These are phyloP conservation scores for Atta colombica DNA, from an alignment of 1,140 invertebrate genomes.

Conservation along the genomic window DNA sequence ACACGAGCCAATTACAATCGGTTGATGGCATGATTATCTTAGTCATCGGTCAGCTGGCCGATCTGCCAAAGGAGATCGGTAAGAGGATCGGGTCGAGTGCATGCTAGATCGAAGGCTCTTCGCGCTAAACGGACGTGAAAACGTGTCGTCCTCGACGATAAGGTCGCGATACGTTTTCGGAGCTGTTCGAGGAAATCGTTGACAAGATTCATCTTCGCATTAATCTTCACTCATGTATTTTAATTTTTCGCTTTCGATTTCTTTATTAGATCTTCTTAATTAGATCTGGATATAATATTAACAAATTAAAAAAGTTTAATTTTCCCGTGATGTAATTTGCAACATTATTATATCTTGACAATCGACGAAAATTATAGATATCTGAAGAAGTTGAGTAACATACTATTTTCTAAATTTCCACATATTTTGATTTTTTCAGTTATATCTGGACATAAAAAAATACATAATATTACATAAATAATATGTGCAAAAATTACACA, in stretches of 20 bases:
- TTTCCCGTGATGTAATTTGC: too few species aligned
- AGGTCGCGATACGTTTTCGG: conserved; percentile 63
- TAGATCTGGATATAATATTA: background rate
- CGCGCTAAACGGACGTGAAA: conserved; percentile 59
- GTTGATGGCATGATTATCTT: conserved; percentile 72
- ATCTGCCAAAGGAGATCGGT: conserved; percentile 52
- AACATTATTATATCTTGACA: too few species aligned
- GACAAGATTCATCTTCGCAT: background rate
- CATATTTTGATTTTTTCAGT: too few species aligned
- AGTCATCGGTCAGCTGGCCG: conserved; percentile 75
- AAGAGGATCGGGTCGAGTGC: conserved; percentile 38
- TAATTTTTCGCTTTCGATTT: background rate
- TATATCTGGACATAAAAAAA: too few species aligned
- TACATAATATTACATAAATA: too few species aligned
- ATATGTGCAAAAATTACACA: too few species aligned
- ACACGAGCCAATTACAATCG: conserved; percentile 76
- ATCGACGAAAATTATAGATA: too few species aligned
- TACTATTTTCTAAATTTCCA: too few species aligned
- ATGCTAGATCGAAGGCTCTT: conserved; percentile 57
- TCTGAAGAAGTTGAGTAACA: too few species aligned
- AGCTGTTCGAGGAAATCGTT: background rate
- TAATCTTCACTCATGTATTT: background rate
- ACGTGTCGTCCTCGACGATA: conserved; percentile 70
- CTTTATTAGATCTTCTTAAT: background rate
- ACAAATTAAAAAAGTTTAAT: too few species aligned